Evolutionary conservation across 2,113 vertebrate species (phyloP), one percentile per base, ranked within the genome.

Genomic region (Spheniscus mendiculus): DNA sequence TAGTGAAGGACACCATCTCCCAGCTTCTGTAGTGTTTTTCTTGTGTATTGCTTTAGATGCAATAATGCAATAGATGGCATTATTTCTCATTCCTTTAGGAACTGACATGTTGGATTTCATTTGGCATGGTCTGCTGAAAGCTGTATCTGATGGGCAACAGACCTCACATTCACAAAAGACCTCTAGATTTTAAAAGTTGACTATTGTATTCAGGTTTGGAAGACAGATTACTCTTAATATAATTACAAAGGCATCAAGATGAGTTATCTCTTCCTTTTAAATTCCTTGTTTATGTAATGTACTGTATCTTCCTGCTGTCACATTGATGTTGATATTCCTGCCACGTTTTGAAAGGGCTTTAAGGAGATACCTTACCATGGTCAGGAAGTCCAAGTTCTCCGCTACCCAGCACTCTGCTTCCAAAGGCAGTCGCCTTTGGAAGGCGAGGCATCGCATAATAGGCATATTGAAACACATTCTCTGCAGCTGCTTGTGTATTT

Each of bases 361-460:
- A 50, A 78, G 52, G 61, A 82, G 29, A 45, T 16, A 30, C 32
- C 18, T 74, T 67, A 17, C 49, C 29, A 25, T 25, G 11, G 15
- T 40, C 2, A 2, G 32, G n/a, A 29, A 80, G 27, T 61, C 30
- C 32, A 86, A 74, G 29, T 63, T 77, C 63, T 71, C 42, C 6
- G 6, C 49, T 77, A 16, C 2, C 4, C 2, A 4, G 7, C 4
- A 5, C 52, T 70, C 45, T 81, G 17, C 72, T 94, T 80, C 74
- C 74, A 73, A 78, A 80, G 20, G 12, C 45, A 65, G 10, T 58
- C n/a, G n/a, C n/a, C n/a, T n/a, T n/a, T n/a, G n/a, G n/a, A n/a
- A n/a, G n/a, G n/a, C n/a, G n/a, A n/a, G 2, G 2, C 32, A 12
- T 53, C 1, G 0, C 26, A 4, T 65, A 62, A 73, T 1, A 6